Evolutionary conservation across 2,888 invertebrate genomes (phyloP), one percentile per base, ranked within the genome.

Genomic region (Ceriagrion tenellum): DNA sequence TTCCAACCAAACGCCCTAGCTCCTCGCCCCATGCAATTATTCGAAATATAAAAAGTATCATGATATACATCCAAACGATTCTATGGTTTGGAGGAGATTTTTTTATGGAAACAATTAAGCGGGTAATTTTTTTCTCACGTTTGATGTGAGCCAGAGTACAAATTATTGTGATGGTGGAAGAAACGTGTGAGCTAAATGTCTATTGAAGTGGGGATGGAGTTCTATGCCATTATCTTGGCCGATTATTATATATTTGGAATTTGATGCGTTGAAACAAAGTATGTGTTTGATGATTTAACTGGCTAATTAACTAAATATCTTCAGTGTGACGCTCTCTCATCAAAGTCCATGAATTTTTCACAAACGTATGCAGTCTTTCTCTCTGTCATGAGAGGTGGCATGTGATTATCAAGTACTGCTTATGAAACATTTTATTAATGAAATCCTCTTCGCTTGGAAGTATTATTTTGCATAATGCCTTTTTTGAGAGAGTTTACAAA

Each of bases 31-130:
- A 69, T 69, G n/a, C 69, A 69, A 69, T 69, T 69, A 69, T 26
- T 69, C 26, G 69, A 69, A 69, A 69, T 69, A 26, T 26, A 69
- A n/a, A 69, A n/a, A n/a, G 69, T n/a, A 69, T 69, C 69, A 69
- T 69, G 69, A 69, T 69, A 69, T 69, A 69, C 69, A 69, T 69
- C 69, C 69, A 69, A n/a, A 69, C 69, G 69, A 26, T 69, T 69
- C 26, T n/a, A 69, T 69, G 69, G n/a, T 69, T 69, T n/a, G 69
- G 26, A n/a, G 69, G 69, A 10, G 26, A 26, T 69, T n/a, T 69
- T 69, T 69, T 47, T 47, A 47, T 47, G 23, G 69, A 69, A 69
- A 69, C 69, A 69, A 69, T 69, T 69, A n/a, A n/a, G 69, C 69
- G 6, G 69, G 69, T 10, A 26, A 6, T 47, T 69, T 69, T 69